Evolutionary conservation across 1,140 invertebrate genomes (phyloP), one percentile per base, ranked within the genome.

Genomic region (Apis florea): DNA sequence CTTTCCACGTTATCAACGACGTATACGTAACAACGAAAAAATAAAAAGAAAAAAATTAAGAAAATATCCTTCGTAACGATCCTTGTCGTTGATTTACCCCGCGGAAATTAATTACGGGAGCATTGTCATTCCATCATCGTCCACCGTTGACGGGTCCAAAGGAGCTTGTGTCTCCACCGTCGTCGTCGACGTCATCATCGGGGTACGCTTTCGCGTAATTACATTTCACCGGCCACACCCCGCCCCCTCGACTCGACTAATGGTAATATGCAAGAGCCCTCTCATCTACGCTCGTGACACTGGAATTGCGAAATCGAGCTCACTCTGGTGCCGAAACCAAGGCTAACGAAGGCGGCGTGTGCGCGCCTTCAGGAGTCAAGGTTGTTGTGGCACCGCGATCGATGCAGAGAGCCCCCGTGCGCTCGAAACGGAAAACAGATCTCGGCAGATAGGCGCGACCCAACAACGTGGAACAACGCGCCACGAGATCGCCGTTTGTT

Each of bases 181-280:
- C n/a, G 82, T 68, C 26, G 70, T 19, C 75, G 82, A 63, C n/a
- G 47, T 40, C 85, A 81, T 66, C 24, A 59, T 13, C 68, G 83
- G 61, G 31, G 74, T 84, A 88, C 83, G 83, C 89, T 91, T 92
- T 89, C 88, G 85, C 84, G 87, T 91, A 91, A 92, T 92, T 91
- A 88, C 89, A 89, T 89, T 91, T 92, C 78, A 77, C 86, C 75
- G 83, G 90, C 86, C 88, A 86, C 88, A 89, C 86, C 87, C 85
- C 82, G 85, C 84, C 66, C 54, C 58, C 84, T 85, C 87, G 80
- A 31, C 61, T 76, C 76, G 64, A 53, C 58, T 79, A 81, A 77
- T 69, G 58, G 53, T 67, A 49, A 85, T 76, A 69, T 40, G 21
- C 51, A 71, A 70, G 64, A n/a, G 47, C 59, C 47, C 1, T 15